Conservation (phyloP, 2,113 vertebrate species). For the Psophia crepitans region DNA sequence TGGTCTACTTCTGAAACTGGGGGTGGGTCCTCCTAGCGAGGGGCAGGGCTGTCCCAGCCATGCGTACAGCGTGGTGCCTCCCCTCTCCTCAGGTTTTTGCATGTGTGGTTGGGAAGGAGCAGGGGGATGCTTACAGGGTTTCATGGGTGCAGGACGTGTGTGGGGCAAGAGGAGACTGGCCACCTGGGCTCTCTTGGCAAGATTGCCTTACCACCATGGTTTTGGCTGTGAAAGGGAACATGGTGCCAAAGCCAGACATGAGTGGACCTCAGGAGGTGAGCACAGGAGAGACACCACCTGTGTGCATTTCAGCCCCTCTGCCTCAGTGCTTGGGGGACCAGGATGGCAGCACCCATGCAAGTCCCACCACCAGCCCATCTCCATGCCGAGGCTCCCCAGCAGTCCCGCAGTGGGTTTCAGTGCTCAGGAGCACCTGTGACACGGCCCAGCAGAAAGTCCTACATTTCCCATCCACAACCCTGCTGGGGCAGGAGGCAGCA, state of each 20-base stretch:
- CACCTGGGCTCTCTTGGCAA: background rate
- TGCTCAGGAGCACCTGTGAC: background rate
- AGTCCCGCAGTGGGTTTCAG: background rate
- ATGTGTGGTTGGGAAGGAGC: background rate
- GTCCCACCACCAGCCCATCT: background rate
- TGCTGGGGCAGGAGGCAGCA: background rate
- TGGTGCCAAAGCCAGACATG: background rate
- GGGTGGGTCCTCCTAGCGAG: background rate
- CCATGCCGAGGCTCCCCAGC: background rate
- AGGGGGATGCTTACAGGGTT: background rate
- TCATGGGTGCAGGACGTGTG: rapidly evolving
- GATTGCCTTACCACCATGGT: background rate
- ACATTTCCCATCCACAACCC: background rate
- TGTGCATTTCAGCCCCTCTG: background rate
- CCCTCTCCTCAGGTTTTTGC: background rate
- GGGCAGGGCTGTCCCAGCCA: background rate
- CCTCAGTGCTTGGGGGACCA: background rate
- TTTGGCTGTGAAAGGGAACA: background rate
- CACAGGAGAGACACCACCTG: too few species aligned
- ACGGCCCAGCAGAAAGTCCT: background rate
- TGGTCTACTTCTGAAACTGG: background rate
- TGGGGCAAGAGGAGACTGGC: background rate
- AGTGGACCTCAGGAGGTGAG: background rate
- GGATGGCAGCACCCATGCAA: background rate
- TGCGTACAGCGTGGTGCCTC: rapidly evolving